phyloP scores from a whole-genome alignment of 1,140 invertebrate genomes.

The Heliconius congener region DNA sequence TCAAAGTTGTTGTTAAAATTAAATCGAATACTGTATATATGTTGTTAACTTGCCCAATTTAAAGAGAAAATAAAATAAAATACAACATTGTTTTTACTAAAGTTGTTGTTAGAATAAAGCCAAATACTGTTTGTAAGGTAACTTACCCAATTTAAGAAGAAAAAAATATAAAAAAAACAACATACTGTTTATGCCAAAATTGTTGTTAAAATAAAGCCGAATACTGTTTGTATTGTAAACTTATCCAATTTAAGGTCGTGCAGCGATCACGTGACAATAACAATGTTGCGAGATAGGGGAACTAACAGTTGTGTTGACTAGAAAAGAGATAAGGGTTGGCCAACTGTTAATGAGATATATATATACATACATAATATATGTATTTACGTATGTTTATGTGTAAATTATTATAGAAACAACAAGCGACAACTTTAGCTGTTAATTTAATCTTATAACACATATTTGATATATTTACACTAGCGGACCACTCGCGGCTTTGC shows the following conservation, averaged over 20 bases:
- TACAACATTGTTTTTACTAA: neutral
- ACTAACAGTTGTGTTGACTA: slow-evolving; percentile 1
- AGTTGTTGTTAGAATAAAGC: neutral
- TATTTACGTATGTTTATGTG: neutral
- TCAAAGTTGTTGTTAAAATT: no score
- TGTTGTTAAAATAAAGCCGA: neutral
- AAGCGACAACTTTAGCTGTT: no score
- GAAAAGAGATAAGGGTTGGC: slow-evolving; percentile 2
- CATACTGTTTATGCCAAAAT: no score
- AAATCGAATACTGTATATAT: no score
- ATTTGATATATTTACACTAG: no score
- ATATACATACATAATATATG: neutral
- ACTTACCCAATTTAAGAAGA: neutral
- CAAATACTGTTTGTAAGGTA: neutral
- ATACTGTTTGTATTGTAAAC: neutral
- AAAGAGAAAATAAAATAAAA: no score
- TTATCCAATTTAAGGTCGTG: neutral
- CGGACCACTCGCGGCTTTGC: no score
- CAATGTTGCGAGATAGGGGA: slow-evolving; percentile 4
- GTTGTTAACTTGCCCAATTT: no score
- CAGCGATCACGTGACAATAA: neutral
- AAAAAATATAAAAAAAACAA: no score
- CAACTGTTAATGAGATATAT: slow-evolving; percentile 4
- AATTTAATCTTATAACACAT: no score
- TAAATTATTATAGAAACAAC: neutral